Evolutionary conservation across 2,888 invertebrate genomes (phyloP).

Genomic region (Beris chalybata): DNA sequence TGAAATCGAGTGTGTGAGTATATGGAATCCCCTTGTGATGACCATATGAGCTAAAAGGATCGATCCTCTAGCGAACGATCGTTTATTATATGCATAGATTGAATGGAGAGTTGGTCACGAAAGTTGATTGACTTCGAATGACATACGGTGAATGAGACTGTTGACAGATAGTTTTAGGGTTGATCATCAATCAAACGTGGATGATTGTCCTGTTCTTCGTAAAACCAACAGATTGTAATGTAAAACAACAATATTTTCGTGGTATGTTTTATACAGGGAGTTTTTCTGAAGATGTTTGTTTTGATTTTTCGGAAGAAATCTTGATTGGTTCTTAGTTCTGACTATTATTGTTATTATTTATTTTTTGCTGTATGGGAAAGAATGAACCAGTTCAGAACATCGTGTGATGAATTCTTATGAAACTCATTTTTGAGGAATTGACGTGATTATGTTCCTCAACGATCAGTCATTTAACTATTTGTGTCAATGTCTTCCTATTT

Average conservation of each 20-base stretch:
- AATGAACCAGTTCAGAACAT: too few species aligned
- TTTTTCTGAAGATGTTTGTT: conserved; percentile 13
- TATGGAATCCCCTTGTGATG: conserved; percentile 7
- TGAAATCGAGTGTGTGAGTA: neutral
- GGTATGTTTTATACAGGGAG: neutral
- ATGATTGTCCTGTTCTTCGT: conserved; percentile 18
- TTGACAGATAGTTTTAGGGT: conserved; percentile 52
- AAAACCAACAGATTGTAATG: conserved; percentile 5
- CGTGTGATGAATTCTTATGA: too few species aligned
- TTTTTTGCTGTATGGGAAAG: too few species aligned
- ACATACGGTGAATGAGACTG: conserved; percentile 40
- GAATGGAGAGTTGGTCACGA: neutral
- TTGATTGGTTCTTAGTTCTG: neutral
- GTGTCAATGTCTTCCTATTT: too few species aligned
- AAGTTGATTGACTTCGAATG: conserved; percentile 27
- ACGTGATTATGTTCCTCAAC: too few species aligned
- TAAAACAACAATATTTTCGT: neutral
- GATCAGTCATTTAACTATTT: too few species aligned
- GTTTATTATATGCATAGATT: neutral
- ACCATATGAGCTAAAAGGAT: conserved; percentile 9
- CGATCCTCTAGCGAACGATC: neutral
- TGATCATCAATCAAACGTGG: conserved; percentile 48
- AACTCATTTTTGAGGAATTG: too few species aligned
- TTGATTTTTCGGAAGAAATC: conserved; percentile 10
- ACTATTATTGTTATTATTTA: too few species aligned